Conservation (phyloP, 92 coral and sea anemone genomes). For the Parazoanthus swiftii region DNA sequence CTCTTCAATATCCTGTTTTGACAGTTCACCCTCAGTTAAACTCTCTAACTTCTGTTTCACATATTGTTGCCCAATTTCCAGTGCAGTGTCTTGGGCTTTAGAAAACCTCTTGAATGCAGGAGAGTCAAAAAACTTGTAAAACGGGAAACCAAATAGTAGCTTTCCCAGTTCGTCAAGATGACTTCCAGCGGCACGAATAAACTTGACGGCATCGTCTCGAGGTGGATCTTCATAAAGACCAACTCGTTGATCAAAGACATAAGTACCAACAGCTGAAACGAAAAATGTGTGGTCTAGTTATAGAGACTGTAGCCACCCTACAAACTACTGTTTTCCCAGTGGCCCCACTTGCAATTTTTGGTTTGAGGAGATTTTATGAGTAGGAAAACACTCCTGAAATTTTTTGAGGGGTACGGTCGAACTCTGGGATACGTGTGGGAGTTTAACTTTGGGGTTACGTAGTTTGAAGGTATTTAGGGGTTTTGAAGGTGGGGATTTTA, state of each 20-base stretch:
- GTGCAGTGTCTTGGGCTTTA: constrained; percentile 31
- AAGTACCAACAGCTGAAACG: constrained; percentile 39
- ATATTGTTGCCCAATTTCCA: constrained; percentile 22
- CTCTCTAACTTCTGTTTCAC: constrained; percentile 12
- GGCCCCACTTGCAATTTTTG: no score
- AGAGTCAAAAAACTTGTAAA: constrained; percentile 32
- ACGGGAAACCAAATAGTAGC: constrained; percentile 41
- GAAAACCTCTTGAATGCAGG: constrained; percentile 39
- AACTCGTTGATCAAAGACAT: constrained; percentile 40
- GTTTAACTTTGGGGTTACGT: no score
- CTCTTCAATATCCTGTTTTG: neutral
- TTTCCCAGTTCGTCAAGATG: constrained; percentile 38
- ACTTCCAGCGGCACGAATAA: constrained; percentile 35
- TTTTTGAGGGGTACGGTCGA: no score
- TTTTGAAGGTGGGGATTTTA: no score
- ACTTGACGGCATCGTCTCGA: constrained; percentile 22
- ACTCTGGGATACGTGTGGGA: no score
- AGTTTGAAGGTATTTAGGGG: no score
- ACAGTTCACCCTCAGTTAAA: neutral
- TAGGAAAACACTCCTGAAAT: no score
- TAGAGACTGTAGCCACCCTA: no score
- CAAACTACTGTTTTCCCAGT: no score
- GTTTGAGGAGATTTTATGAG: no score
- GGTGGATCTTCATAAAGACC: constrained; percentile 47
- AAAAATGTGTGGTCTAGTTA: no score